phyloP scores from a whole-genome alignment of 2,888 invertebrate genomes.

The Saturnia pavonia region DNA sequence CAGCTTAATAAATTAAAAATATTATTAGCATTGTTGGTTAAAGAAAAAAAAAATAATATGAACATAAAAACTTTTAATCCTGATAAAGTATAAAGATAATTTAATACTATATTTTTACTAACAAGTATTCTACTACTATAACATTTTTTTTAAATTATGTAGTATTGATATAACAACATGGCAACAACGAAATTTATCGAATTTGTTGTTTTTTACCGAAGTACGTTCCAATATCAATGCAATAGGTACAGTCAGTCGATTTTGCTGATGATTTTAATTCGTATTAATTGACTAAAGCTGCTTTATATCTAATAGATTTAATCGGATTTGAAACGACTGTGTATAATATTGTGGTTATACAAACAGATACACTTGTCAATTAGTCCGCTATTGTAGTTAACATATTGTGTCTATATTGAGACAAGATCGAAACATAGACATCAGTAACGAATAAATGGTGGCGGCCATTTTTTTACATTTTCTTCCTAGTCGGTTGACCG shows the following conservation, averaged over 20 bases:
- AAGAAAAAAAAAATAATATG: too few relatives aligned
- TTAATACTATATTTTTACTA: too few relatives aligned
- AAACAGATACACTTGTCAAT: constrained; percentile 49
- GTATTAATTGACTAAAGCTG: constrained; percentile 53
- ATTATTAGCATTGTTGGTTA: too few relatives aligned
- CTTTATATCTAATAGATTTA: constrained; percentile 49
- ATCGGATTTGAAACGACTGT: constrained; percentile 41
- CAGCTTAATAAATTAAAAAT: too few relatives aligned
- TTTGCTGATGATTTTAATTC: constrained; percentile 47
- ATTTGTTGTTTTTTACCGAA: neutral
- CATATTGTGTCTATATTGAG: constrained; percentile 23
- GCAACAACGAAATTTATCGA: neutral
- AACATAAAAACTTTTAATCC: too few relatives aligned
- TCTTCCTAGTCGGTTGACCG: constrained; percentile 29
- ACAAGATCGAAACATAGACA: constrained; percentile 7
- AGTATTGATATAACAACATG: neutral
- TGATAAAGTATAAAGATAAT: too few relatives aligned
- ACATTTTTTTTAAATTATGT: too few relatives aligned
- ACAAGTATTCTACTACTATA: too few relatives aligned
- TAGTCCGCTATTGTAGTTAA: constrained; percentile 42
- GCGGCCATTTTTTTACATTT: constrained; percentile 20
- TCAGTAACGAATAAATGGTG: neutral
- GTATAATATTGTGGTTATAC: constrained; percentile 46
- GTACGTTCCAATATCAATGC: constrained; percentile 15
- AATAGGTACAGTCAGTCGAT: constrained; percentile 33